A percentile compares a stretch with the other conserved stretches of the same genome.
These are phyloP conservation scores for Bombus fervidus DNA, from an alignment of 1,140 invertebrate genomes.

Conservation along the genomic window DNA sequence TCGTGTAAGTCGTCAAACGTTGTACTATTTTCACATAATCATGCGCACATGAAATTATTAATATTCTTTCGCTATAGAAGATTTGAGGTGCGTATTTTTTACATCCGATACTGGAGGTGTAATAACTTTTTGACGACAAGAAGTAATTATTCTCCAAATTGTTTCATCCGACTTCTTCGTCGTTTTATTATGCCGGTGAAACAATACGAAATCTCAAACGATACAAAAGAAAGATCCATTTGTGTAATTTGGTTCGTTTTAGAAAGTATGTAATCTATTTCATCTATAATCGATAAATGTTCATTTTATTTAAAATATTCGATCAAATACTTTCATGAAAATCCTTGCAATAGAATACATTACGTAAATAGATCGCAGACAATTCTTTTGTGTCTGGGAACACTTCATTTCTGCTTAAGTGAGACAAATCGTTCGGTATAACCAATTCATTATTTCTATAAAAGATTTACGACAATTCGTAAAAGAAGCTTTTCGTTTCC, in stretches of 20 bases:
- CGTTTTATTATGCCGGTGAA: too few relatives aligned
- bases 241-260: too few relatives aligned
- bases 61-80: too few relatives aligned
- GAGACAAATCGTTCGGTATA: background rate
- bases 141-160: background rate
- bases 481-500: background rate
- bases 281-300: background rate
- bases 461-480: background rate
- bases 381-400: too few relatives aligned
- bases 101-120: too few relatives aligned
- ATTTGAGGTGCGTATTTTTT: too few relatives aligned
- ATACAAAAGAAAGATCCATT: background rate
- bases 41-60: too few relatives aligned
- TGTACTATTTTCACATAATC: too few relatives aligned
- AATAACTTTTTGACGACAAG: background rate
- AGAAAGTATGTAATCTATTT: too few relatives aligned
- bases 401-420: background rate
- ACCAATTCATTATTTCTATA: background rate
- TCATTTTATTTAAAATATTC: background rate
- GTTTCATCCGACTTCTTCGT: background rate
- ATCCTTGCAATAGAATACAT: background rate
- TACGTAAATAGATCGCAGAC: background rate
- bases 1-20: too few relatives aligned
- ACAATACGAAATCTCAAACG: background rate
- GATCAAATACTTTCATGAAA: background rate